These are phyloP conservation scores for Archilochus colubris DNA, from an alignment of 2,113 vertebrate genomes.

Conservation along the genomic window DNA sequence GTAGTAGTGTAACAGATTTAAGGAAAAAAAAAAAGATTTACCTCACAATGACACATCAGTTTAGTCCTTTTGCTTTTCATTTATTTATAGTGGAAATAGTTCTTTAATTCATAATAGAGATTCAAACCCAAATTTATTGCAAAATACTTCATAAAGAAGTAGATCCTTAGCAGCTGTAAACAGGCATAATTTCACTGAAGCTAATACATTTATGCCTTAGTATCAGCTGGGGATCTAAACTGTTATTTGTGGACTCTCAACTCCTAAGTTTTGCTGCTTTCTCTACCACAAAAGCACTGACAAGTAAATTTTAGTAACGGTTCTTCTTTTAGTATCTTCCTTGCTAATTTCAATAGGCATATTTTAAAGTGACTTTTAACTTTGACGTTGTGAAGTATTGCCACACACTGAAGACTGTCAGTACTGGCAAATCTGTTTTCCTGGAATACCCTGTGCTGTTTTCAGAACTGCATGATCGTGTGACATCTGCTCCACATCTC, in stretches of 20 bases:
- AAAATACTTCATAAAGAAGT: background rate
- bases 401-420: slow-evolving; percentile 9
- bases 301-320: background rate
- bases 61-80: background rate
- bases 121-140: background rate
- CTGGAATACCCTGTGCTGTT: slow-evolving; percentile 68
- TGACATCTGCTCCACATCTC: slow-evolving; percentile 78
- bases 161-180: background rate
- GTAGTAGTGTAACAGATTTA: background rate
- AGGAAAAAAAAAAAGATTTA: background rate
- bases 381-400: slow-evolving; percentile 10
- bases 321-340: background rate
- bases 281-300: background rate
- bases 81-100: background rate
- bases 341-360: background rate
- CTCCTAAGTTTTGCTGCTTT: slow-evolving; percentile 5
- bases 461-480: slow-evolving; percentile 73
- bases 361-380: slow-evolving; percentile 12
- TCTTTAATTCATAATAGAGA: background rate
- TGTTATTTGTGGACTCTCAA: background rate
- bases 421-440: slow-evolving; percentile 57
- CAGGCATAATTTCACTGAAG: background rate
- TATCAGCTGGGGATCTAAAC: background rate
- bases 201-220: background rate
- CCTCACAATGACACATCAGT: background rate